These are phyloP conservation scores for Sipha flava DNA, from an alignment of 1,140 invertebrate genomes.

Conservation along the genomic window DNA sequence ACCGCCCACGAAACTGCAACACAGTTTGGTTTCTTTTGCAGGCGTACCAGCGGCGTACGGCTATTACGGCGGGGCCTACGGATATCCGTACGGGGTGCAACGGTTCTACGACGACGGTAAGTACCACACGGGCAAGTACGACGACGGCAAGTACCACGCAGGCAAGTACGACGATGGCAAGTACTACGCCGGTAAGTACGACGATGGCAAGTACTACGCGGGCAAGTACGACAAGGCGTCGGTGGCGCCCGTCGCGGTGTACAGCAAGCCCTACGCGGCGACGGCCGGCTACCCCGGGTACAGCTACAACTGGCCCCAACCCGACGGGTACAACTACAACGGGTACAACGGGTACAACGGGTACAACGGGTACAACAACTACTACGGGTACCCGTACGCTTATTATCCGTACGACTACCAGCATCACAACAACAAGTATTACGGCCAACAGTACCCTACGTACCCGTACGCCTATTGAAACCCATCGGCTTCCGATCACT, in stretches of 20 bases:
- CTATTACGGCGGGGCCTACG: neutral
- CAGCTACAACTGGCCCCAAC: neutral
- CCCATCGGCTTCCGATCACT: too few species aligned
- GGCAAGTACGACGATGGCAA: slow-evolving; percentile 36
- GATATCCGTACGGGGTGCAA: neutral
- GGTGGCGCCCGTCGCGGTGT: neutral
- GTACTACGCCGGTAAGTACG: slow-evolving; percentile 38
- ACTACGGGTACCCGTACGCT: neutral
- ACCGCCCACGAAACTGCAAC: too few species aligned
- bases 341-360: slow-evolving; percentile 4
- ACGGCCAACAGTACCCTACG: too few species aligned
- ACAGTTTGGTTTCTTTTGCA: neutral
- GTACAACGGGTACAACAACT: slow-evolving; percentile 16
- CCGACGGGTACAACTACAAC: neutral
- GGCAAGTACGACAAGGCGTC: slow-evolving; percentile 36
- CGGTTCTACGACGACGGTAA: slow-evolving; percentile 34
- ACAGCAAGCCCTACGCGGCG: neutral
- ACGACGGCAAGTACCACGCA: slow-evolving; percentile 38
- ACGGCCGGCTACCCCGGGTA: neutral
- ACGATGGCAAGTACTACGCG: slow-evolving; percentile 38
- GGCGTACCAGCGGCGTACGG: neutral
- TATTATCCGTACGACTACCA: neutral
- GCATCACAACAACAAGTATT: neutral
- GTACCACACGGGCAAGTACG: slow-evolving; percentile 36
- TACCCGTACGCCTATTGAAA: neutral